phyloP scores from a whole-genome alignment of 2,888 invertebrate species.

The Teleogryllus oceanicus region DNA sequence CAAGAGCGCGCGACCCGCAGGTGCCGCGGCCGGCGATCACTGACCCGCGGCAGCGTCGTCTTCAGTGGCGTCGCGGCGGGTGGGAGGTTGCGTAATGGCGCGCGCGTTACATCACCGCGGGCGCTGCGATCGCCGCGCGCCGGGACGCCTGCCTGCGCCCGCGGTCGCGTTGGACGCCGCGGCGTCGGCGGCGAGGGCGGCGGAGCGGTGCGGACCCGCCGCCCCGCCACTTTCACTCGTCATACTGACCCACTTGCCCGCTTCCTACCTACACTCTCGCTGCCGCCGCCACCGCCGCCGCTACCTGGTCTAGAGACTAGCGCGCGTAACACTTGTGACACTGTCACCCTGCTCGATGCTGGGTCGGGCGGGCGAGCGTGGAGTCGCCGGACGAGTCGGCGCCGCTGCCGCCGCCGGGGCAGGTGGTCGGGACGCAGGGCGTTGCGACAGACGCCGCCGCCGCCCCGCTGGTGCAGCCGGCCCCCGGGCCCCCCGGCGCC shows the following conservation, averaged over 20 bases:
- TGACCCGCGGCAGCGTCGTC: too few species aligned
- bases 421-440: too few species aligned
- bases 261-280: conserved; percentile 10
- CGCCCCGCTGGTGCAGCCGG: too few species aligned
- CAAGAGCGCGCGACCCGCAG: too few species aligned
- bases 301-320: neutral
- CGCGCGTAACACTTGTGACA: conserved; percentile 4
- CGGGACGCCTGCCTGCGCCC: neutral
- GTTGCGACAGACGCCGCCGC: too few species aligned
- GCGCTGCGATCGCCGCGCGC: neutral
- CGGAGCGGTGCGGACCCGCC: neutral
- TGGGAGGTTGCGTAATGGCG: neutral
- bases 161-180: neutral
- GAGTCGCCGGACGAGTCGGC: too few species aligned
- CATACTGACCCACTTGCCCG: conserved; percentile 1
- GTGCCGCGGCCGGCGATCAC: too few species aligned
- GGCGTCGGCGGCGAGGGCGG: neutral
- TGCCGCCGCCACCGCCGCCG: neutral
- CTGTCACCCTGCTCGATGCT: neutral
- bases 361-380: too few species aligned
- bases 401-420: too few species aligned
- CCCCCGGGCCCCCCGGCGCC: too few species aligned
- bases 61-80: neutral
- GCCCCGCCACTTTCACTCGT: neutral
- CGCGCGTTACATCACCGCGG: neutral